Evolutionary conservation across 2,113 vertebrate genomes (phyloP).

Genomic region (Taxidea taxus): DNA sequence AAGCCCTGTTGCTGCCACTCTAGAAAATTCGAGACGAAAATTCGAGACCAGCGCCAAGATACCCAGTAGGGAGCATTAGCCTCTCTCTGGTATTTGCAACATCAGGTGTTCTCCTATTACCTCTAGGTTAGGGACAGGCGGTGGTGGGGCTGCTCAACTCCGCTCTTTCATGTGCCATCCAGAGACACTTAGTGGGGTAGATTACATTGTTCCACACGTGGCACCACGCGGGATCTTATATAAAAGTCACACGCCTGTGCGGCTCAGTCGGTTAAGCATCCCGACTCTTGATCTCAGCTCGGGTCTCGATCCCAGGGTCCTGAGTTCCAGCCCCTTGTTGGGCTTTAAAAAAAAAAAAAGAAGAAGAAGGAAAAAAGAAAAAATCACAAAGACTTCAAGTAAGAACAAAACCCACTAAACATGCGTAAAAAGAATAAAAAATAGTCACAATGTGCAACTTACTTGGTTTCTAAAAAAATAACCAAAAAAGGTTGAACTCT

Average conservation of each 20-base stretch:
- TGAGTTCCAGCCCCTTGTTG: background rate
- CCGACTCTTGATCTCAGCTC: background rate
- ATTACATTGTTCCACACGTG: background rate
- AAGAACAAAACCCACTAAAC: background rate
- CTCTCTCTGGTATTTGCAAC: background rate
- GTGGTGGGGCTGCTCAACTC: background rate
- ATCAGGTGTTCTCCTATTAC: background rate
- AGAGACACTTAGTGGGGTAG: background rate
- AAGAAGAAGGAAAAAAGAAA: background rate
- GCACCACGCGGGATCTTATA: background rate
- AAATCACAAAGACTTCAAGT: background rate
- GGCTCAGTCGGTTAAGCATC: background rate
- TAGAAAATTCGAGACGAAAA: background rate
- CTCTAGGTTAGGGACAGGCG: background rate
- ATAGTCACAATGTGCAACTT: background rate
- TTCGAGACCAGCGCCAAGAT: background rate
- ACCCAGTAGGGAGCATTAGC: background rate
- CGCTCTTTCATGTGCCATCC: background rate
- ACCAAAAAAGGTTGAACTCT: background rate
- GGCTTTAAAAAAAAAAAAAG: background rate
- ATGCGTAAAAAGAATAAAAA: background rate
- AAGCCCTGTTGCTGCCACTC: background rate
- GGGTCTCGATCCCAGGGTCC: background rate
- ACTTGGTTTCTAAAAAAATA: background rate
- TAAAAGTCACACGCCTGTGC: background rate